Base-by-base conservation (phyloP, 2,113 vertebrate genomes). In the Agelaius tricolor region DNA sequence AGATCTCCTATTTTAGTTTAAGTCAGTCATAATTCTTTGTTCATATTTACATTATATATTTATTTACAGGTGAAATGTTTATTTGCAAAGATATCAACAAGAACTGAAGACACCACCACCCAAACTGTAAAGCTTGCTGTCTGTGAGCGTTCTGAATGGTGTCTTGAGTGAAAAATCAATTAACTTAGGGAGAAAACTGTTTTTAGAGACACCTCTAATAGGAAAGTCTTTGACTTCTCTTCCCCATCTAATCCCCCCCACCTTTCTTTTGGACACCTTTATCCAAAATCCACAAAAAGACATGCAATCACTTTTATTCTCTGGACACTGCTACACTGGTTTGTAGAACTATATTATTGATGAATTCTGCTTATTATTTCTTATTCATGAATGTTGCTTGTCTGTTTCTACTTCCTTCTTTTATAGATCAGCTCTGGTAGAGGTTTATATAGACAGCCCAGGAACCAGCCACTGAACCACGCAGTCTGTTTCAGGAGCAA, bases 191-290 rank as follows among this genome's bases (percentile, higher is more conserved):
- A 55, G 21, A 84, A 84, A 73, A 61, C 3, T 39, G 7, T 33
- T 87, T 79, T 62, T 62, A 57, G 89, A 82, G 33, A 72, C 23
- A 63, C 0, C 3, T 37, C 52, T 68, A 16, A 61, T 15, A 1
- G 28, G 7, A 66, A 88, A 27, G 6, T 8, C 78, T 57, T 52
- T 84, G 0, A 46, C 55, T 85, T n/a, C 23, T 27, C 18, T 22
- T 20, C 4, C 5, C 1, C 4, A 41, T 5, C 16, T 76, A n/a
- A 69, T 27, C 23, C 7, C 9, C 4, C 1, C 6, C 5, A 7
- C 5, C 23, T 24, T 44, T 76, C 51, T 54, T 94, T 73, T 62
- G 23, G 33, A 19, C 24, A 73, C 2, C 4, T 49, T 55, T 22
- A 75, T 13, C 23, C 22, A 31, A 81, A 93, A 90, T 52, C 57